Conservation (phyloP, 2,888 invertebrate genomes). For the Nymphalis urticae region DNA sequence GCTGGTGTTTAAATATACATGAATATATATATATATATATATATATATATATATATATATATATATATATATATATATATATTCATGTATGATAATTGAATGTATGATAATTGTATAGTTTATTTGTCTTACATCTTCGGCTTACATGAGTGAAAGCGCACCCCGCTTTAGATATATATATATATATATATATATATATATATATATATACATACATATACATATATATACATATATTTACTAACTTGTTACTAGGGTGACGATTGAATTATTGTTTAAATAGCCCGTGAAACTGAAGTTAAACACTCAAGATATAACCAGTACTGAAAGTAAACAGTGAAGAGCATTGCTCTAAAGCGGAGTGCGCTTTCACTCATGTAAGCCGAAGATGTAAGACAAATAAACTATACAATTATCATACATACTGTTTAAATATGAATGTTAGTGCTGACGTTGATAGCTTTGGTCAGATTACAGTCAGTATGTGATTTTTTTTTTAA, state of each 20-base stretch:
- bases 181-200: too few relatives aligned
- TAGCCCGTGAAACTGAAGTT: not conserved
- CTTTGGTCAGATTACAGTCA: too few relatives aligned
- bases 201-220: too few relatives aligned
- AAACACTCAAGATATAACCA: not conserved
- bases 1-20: too few relatives aligned
- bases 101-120: too few relatives aligned
- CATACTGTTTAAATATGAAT: not conserved
- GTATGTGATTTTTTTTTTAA: too few relatives aligned
- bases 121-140: too few relatives aligned
- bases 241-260: not conserved
- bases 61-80: not conserved
- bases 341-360: conserved; percentile 1
- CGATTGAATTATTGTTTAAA: not conserved
- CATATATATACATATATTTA: not conserved
- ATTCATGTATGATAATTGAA: too few relatives aligned
- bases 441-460: not conserved
- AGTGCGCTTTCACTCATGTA: not conserved
- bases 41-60: not conserved
- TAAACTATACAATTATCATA: not conserved
- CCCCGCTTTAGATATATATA: too few relatives aligned
- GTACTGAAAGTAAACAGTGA: conserved; percentile 6
- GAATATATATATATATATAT: not conserved
- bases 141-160: too few relatives aligned
- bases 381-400: not conserved